Evolutionary conservation across 1,140 invertebrate species (phyloP).

Genomic region (Cataglyphis hispanica): DNA sequence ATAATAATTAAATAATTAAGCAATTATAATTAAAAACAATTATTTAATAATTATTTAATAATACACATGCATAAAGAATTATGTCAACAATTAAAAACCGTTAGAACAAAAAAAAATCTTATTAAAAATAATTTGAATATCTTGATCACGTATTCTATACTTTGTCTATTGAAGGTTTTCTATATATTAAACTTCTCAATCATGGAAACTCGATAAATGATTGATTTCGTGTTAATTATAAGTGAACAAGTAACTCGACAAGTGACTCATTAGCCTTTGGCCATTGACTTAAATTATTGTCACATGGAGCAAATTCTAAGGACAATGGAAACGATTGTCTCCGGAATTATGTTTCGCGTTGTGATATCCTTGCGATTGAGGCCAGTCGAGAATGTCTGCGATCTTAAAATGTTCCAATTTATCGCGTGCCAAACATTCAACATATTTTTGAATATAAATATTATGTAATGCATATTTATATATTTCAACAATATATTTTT

Average conservation of each 20-base stretch:
- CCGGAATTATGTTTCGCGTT: not conserved
- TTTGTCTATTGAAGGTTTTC: not conserved
- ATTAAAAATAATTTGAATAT: not conserved
- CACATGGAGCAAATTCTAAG: slow-evolving; percentile 18
- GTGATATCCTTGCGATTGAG: slow-evolving; percentile 10
- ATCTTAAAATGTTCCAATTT: not conserved
- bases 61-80: no score
- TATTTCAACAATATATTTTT: not conserved
- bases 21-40: not conserved
- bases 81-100: not conserved
- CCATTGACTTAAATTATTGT: slow-evolving; percentile 23
- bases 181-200: not conserved
- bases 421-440: not conserved
- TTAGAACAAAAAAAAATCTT: not conserved
- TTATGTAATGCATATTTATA: not conserved
- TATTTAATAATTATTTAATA: not conserved
- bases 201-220: not conserved
- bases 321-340: slow-evolving; percentile 8
- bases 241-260: slow-evolving; percentile 7
- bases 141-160: not conserved
- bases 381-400: not conserved
- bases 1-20: not conserved
- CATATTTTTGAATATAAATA: not conserved
- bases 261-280: slow-evolving; percentile 24
- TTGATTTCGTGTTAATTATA: not conserved